Conservation (phyloP, 1,140 invertebrate genomes). For the Drosophila repletoides region DNA sequence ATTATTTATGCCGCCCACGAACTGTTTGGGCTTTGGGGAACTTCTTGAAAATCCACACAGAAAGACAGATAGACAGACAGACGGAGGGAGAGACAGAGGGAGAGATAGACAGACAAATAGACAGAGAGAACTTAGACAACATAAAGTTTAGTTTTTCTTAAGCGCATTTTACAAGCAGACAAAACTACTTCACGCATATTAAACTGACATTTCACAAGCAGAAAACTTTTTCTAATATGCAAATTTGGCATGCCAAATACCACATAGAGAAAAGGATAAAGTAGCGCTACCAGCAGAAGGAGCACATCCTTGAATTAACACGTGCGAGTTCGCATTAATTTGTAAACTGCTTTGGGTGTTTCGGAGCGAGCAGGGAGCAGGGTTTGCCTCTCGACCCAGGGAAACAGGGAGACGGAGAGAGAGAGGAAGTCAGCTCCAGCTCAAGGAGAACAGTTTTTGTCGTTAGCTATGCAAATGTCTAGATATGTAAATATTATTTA, state of each 20-base stretch:
- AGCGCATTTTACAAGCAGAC: conserved; percentile 50
- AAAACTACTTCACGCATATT: conserved; percentile 79
- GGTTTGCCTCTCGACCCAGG: too few relatives aligned
- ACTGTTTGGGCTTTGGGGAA: not conserved
- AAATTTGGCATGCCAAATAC: conserved; percentile 71
- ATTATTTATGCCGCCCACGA: conserved; percentile 71
- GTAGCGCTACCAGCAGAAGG: conserved; percentile 27
- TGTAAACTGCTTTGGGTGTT: conserved; percentile 57
- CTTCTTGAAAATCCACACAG: not conserved
- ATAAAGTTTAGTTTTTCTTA: conserved; percentile 67
- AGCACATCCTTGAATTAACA: conserved; percentile 77
- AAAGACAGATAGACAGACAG: too few relatives aligned
- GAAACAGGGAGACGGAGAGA: not conserved
- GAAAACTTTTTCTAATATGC: conserved; percentile 79
- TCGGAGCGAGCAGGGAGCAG: not conserved
- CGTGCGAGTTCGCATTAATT: conserved; percentile 79
- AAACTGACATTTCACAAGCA: conserved; percentile 76
- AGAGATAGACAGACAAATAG: too few relatives aligned
- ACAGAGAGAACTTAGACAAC: conserved; percentile 51
- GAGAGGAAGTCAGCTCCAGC: not conserved
- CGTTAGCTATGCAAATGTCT: conserved; percentile 75
- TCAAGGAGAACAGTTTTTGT: conserved; percentile 62
- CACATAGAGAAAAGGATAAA: conserved; percentile 41
- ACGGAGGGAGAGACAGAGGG: too few relatives aligned
- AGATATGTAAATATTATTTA: conserved; percentile 77